These are phyloP conservation scores for Cantharis flavilabris DNA, from an alignment of 2,888 invertebrate genomes.

Conservation along the genomic window DNA sequence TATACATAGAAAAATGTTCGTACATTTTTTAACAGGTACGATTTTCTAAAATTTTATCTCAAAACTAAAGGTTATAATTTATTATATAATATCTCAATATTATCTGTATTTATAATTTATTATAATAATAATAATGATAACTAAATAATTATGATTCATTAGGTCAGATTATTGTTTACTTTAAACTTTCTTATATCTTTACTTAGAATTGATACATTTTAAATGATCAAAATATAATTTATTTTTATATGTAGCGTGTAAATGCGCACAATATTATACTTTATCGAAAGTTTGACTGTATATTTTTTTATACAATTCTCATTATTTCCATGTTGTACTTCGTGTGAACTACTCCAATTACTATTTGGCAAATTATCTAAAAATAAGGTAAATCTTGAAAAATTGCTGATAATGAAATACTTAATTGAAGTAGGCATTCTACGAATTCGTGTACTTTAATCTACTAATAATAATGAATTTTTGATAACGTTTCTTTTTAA, in stretches of 20 bases:
- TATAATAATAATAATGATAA: neutral
- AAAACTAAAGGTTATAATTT: too few relatives aligned
- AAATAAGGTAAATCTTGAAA: neutral
- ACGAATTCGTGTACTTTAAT: too few relatives aligned
- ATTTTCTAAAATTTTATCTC: neutral
- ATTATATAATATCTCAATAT: too few relatives aligned
- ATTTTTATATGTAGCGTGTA: neutral
- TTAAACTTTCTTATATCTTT: neutral
- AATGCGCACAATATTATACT: too few relatives aligned
- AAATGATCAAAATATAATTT: neutral
- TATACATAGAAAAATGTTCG: neutral
- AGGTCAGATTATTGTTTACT: neutral
- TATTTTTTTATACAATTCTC: too few relatives aligned
- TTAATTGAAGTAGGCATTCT: neutral
- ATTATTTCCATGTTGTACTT: too few relatives aligned
- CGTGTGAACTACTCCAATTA: too few relatives aligned
- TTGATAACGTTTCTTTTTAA: too few relatives aligned
- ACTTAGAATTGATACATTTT: neutral
- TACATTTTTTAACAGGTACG: neutral
- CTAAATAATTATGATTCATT: neutral
- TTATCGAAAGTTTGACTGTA: too few relatives aligned
- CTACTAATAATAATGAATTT: too few relatives aligned
- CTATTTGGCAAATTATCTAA: neutral
- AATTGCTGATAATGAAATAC: neutral
- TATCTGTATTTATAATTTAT: neutral